These are phyloP conservation scores for Agrotis puta DNA, from an alignment of 2,888 invertebrate species.

Conservation along the genomic window DNA sequence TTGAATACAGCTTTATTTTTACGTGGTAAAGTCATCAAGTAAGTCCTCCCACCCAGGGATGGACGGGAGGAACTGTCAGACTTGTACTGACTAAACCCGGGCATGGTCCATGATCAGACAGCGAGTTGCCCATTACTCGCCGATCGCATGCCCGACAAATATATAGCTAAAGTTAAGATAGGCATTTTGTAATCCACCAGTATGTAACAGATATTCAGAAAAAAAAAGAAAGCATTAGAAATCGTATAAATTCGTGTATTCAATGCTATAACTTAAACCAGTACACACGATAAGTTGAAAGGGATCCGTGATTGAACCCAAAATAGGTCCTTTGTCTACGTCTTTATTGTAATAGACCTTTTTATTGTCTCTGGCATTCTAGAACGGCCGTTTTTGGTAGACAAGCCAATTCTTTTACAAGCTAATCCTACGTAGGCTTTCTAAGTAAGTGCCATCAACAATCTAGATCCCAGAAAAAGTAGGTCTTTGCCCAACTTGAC, in stretches of 20 bases:
- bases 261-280: slow-evolving; percentile 14
- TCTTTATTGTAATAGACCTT: slow-evolving; percentile 31
- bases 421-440: slow-evolving; percentile 6
- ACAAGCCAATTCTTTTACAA: slow-evolving; percentile 40
- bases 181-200: too few relatives aligned
- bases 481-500: neutral
- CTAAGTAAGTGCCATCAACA: slow-evolving; percentile 13
- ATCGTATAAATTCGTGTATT: slow-evolving; percentile 2
- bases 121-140: too few relatives aligned
- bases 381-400: slow-evolving; percentile 30
- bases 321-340: slow-evolving; percentile 34
- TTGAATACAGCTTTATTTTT: too few relatives aligned
- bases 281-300: slow-evolving; percentile 22
- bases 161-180: too few relatives aligned
- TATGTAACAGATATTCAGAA: neutral
- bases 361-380: slow-evolving; percentile 40
- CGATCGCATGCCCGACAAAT: too few relatives aligned
- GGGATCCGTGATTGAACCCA: slow-evolving; percentile 24
- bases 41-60: too few relatives aligned
- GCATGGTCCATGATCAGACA: too few relatives aligned
- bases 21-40: too few relatives aligned
- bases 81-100: too few relatives aligned
- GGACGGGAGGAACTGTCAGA: too few relatives aligned
- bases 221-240: neutral
- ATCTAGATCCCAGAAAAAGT: neutral